Base-by-base conservation (phyloP, 2,113 vertebrate species). In the Oreochromis niloticus region DNA sequence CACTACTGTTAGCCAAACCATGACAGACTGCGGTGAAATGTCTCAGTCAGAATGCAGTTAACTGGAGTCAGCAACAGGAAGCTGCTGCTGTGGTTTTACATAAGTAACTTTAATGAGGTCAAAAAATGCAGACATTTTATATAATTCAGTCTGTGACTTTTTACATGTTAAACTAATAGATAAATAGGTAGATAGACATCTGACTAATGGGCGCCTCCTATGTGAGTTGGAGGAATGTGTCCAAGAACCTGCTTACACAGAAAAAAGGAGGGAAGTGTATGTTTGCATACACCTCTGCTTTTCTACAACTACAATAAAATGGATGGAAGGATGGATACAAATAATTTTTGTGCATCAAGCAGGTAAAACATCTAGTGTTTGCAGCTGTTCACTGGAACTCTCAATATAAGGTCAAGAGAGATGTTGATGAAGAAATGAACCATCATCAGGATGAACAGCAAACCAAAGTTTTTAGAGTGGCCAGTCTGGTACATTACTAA, bases 241-340 rank as follows among this genome's bases (percentile, higher is more conserved):
- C 59, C 16, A 63, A 63, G 16, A 63, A 63, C 16, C 59, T 63
- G 59, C 59, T 63, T 36, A n/a, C 59, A 9, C 0, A n/a, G 59
- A 63, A 63, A 34, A 63, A 63, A 63, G 32, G 34, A 39, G 17
- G 17, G 6, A 1, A 66, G 34, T 66, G 17, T n/a, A 66, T 39
- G 34, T 66, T 39, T 66, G 61, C 4, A 1, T 66, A 0, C 32
- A 66, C 0, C 17, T 36, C 17, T 63, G 59, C 0, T 36, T 63
- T 63, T 36, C 59, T 63, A 36, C 59, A 63, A 7, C 59, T 36
- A 19, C 32, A 63, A 63, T 63, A 36, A 63, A 63, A 36, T 63
- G 32, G 59, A 63, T 63, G 17, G 17, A 4, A 34, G 16, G 16
- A 36, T 66, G 17, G 61, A 36, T 36, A 36, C 32, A 66, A 66